phyloP scores from a whole-genome alignment of 2,888 invertebrate genomes.

The Euplexia lucipara region DNA sequence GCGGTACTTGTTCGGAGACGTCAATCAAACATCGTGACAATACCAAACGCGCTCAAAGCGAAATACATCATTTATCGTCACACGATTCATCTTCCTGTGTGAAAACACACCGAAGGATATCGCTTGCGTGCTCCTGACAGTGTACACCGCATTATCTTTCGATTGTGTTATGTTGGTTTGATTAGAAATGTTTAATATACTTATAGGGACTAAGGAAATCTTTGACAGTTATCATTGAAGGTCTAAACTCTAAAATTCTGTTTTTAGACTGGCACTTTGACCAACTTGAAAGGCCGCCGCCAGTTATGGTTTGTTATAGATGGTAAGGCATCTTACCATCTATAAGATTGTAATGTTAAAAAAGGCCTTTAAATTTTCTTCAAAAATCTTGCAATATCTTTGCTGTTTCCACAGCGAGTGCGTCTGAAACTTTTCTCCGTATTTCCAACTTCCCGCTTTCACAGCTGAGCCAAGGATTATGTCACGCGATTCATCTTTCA shows the following conservation, averaged over 20 bases:
- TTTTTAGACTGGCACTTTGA: too few species aligned
- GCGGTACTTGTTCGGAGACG: slow-evolving; percentile 59
- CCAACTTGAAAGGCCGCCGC: too few species aligned
- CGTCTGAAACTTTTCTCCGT: slow-evolving; percentile 41
- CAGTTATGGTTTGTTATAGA: too few species aligned
- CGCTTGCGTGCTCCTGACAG: slow-evolving; percentile 9
- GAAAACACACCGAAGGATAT: slow-evolving; percentile 60
- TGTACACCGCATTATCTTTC: background rate
- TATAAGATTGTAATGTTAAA: background rate
- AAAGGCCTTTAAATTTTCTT: background rate
- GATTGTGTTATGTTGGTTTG: background rate
- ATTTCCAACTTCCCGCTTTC: slow-evolving; percentile 43
- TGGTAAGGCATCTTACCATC: too few species aligned
- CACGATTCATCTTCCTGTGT: slow-evolving; percentile 65
- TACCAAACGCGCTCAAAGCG: slow-evolving; percentile 71
- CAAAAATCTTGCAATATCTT: background rate
- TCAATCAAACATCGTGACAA: slow-evolving; percentile 77
- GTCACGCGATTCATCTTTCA: slow-evolving; percentile 77
- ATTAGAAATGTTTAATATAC: background rate
- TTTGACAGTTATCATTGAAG: too few species aligned
- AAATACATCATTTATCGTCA: slow-evolving; percentile 75
- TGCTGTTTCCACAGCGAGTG: slow-evolving; percentile 15
- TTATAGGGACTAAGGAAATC: background rate
- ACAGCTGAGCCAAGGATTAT: slow-evolving; percentile 68
- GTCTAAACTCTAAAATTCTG: too few species aligned